Evolutionary conservation across 1,140 invertebrate genomes (phyloP).

Genomic region (Tetramorium alpestre): DNA sequence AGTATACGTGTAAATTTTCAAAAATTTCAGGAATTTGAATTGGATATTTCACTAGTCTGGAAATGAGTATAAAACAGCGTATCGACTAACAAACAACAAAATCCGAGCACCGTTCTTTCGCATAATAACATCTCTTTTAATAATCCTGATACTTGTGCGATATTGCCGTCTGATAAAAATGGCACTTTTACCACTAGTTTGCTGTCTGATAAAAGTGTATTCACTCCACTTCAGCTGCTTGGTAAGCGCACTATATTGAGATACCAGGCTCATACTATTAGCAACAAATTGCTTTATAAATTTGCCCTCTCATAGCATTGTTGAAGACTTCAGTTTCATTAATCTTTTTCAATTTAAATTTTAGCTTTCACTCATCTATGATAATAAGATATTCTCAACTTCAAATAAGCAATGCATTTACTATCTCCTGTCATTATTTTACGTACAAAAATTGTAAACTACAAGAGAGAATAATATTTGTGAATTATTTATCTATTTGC

Average conservation of each 20-base stretch:
- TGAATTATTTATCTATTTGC: not conserved
- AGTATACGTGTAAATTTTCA: not conserved
- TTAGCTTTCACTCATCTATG: not conserved
- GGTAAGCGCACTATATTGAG: not conserved
- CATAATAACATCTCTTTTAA: not conserved
- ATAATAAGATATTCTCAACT: not conserved
- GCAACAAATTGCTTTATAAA: not conserved
- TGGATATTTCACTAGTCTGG: not conserved
- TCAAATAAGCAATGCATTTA: not conserved
- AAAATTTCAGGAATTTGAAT: not conserved
- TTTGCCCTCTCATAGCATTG: not conserved
- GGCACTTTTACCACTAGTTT: not conserved
- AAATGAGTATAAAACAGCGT: not conserved
- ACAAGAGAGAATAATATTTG: not conserved
- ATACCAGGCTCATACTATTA: not conserved
- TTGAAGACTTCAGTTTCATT: not conserved
- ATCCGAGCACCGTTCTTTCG: not conserved
- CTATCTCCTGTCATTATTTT: not conserved
- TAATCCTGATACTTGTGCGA: slow-evolving; percentile 1
- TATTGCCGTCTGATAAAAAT: slow-evolving; percentile 4
- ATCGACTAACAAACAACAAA: not conserved
- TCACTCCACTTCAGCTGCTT: not conserved
- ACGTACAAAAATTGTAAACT: not conserved
- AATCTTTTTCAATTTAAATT: slow-evolving; percentile 5
- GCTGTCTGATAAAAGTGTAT: not conserved